These are phyloP conservation scores for Drosophila helvetica DNA, from an alignment of 2,888 invertebrate species.

Conservation along the genomic window DNA sequence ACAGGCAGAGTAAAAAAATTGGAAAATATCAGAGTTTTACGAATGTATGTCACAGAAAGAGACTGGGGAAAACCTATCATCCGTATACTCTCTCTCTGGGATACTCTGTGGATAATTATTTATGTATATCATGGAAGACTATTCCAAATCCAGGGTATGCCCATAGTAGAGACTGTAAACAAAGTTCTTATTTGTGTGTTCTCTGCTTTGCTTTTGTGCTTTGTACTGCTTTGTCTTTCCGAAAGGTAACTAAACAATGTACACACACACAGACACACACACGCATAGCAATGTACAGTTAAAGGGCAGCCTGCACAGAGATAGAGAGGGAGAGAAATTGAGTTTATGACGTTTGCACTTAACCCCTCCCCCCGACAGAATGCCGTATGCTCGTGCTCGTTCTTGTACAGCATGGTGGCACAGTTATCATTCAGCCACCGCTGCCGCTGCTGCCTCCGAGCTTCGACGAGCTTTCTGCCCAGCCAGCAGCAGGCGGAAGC, in stretches of 20 bases:
- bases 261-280: conserved; percentile 13
- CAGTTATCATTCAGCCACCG: conserved; percentile 60
- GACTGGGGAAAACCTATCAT: too few relatives aligned
- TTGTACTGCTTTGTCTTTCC: conserved; percentile 44
- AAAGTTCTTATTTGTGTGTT: conserved; percentile 17
- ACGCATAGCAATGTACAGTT: conserved; percentile 24
- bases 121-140: background rate
- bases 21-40: background rate
- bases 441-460: background rate
- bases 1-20: background rate
- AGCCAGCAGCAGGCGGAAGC: conserved; percentile 30
- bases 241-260: conserved; percentile 51
- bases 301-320: conserved; percentile 20
- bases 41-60: too few relatives aligned
- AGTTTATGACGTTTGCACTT: conserved; percentile 76
- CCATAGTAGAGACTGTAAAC: background rate
- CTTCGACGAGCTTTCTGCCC: conserved; percentile 26
- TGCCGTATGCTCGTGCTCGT: background rate
- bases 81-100: too few relatives aligned
- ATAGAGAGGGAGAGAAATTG: conserved; percentile 47
- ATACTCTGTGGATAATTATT: background rate
- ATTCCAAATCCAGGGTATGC: background rate
- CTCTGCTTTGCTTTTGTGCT: conserved; percentile 19
- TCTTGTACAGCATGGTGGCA: conserved; percentile 61
- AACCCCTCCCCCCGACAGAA: conserved; percentile 58